Percentiles rank a stretch among this genome's conserved stretches.
phyloP scores from a whole-genome alignment of 2,888 invertebrate species.

The Nesidiocoris tenuis region DNA sequence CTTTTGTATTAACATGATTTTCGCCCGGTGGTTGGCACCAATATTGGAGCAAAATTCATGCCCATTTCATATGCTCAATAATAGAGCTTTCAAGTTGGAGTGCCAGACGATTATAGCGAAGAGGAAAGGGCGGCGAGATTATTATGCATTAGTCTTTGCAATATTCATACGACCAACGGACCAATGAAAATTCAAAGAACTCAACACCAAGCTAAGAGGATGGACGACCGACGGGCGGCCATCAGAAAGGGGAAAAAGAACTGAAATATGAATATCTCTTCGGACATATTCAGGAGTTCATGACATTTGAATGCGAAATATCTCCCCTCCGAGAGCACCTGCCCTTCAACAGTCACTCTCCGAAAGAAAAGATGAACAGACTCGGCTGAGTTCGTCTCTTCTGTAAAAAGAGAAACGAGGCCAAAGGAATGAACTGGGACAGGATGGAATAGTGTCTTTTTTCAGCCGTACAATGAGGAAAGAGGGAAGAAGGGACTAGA shows the following conservation, averaged over 20 bases:
- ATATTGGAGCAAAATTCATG: too few relatives aligned
- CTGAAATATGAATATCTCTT: background rate
- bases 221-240: too few relatives aligned
- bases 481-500: background rate
- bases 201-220: too few relatives aligned
- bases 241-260: background rate
- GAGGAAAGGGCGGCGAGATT: too few relatives aligned
- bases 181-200: background rate
- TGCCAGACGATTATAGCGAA: too few relatives aligned
- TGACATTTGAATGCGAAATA: constrained; percentile 19
- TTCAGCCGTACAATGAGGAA: background rate
- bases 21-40: too few relatives aligned
- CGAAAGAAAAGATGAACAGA: constrained; percentile 9
- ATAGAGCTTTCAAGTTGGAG: too few relatives aligned
- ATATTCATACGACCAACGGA: constrained; percentile 5
- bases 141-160: too few relatives aligned
- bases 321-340: too few relatives aligned
- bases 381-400: background rate
- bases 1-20: too few relatives aligned
- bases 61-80: too few relatives aligned
- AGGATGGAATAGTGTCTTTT: background rate
- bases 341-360: too few relatives aligned
- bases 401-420: background rate
- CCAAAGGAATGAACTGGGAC: background rate
- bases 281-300: constrained; percentile 1